Evolutionary conservation across 2,113 vertebrate genomes (phyloP), one percentile per base, ranked within the genome.

Genomic region (Clarias batrachus): DNA sequence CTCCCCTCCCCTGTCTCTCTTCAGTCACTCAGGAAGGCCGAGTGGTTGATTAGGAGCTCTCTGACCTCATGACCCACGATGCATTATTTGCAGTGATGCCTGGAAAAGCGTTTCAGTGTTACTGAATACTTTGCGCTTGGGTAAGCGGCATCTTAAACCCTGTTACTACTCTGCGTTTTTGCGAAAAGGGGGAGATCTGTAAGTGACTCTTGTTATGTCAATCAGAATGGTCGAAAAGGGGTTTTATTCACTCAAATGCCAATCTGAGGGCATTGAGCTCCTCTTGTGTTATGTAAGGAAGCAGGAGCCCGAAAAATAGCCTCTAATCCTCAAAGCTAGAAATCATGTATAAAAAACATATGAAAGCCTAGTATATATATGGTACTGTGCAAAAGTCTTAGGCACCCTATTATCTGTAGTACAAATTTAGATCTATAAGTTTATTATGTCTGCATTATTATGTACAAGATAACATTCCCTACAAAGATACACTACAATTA

Each of bases 21-120:
- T n/a, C 68, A 66, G 17, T 66, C 57, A 52, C 73, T 65, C 65
- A 59, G 59, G 84, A 77, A 71, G 30, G 68, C 77, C 86, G 57
- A 78, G 81, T 23, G 85, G 79, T 74, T 84, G 68, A 90, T 85
- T 88, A n/a, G 60, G 14, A 76, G 59, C 16, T 52, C 57, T 30
- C 23, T 87, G 86, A 87, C 86, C 84, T 41, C 78, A 52, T 80
- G 73, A 33, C 82, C 78, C 57, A 73, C n/a, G 63, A 37, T 41
- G 79, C 52, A 66, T 83, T 86, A 84, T 86, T 81, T 81, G 65
- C 74, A 81, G 30, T 48, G 9, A 82, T 37, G 65, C 63, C 56
- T 63, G 73, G 79, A 79, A 86, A 88, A 62, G 80, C 27, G 4
- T 73, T 41, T 41, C 56, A 25, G 62, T 4, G 19, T 59, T 80